Conservation (phyloP, 2,797 vertebrate species). For the Steatocranus sp. region DNA sequence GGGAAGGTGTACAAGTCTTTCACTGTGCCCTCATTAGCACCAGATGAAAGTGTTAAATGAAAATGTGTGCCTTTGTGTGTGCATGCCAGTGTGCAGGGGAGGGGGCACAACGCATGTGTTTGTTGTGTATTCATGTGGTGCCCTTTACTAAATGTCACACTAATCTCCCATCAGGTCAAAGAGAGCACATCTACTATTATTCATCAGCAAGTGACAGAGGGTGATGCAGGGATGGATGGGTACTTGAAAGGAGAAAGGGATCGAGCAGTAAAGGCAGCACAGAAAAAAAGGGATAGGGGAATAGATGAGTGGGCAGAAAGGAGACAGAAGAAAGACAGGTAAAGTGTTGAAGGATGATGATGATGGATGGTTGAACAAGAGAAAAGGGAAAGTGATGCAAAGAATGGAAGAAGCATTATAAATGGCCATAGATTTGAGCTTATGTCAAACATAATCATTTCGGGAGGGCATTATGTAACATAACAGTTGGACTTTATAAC, state of each 20-base stretch:
- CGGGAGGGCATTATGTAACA: neutral
- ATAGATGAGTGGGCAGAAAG: neutral
- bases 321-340: neutral
- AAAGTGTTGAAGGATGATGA: neutral
- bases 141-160: conserved; percentile 89
- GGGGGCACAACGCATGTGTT: conserved; percentile 35
- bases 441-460: neutral
- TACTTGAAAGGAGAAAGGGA: neutral
- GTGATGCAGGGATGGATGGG: neutral
- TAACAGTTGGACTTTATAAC: neutral
- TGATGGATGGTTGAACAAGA: neutral
- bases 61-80: neutral
- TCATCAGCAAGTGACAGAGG: conserved; percentile 37
- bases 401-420: neutral
- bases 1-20: conserved; percentile 27
- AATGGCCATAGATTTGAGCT: neutral
- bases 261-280: neutral
- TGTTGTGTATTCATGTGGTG: conserved; percentile 80
- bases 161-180: conserved; percentile 88
- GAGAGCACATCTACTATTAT: conserved; percentile 73
- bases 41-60: conserved; percentile 81
- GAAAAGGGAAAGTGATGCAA: neutral
- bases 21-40: conserved; percentile 80
- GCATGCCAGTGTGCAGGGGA: neutral
- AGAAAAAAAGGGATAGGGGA: neutral